phyloP scores from a whole-genome alignment of 1,140 invertebrate genomes.

The Listronotus bonariensis region DNA sequence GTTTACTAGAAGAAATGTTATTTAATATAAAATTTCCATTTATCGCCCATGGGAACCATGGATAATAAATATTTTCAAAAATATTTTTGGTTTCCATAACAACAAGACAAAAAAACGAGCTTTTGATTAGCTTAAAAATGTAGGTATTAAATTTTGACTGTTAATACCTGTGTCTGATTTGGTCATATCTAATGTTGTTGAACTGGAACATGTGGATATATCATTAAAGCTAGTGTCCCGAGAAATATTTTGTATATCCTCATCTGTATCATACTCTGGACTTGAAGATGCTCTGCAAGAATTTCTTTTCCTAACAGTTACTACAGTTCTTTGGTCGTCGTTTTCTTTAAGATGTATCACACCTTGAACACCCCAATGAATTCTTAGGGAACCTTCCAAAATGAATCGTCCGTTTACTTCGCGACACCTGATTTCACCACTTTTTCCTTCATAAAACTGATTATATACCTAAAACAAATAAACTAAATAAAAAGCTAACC shows the following conservation, averaged over 20 bases:
- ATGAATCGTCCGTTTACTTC: conserved; percentile 80
- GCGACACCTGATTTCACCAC: conserved; percentile 72
- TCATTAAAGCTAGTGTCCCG: conserved; percentile 53
- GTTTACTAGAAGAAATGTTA: no score
- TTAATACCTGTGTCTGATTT: conserved; percentile 29
- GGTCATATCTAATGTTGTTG: conserved; percentile 40
- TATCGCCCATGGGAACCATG: no score
- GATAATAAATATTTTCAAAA: no score
- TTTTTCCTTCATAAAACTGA: conserved; percentile 80
- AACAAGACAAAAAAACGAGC: no score
- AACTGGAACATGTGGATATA: conserved; percentile 46
- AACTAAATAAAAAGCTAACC: neutral
- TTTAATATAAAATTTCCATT: no score
- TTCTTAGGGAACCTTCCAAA: conserved; percentile 77
- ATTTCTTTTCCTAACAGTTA: conserved; percentile 71
- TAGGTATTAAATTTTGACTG: no score
- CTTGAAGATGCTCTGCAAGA: conserved; percentile 61
- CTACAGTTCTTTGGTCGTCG: conserved; percentile 78
- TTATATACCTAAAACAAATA: conserved; percentile 64
- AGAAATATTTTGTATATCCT: conserved; percentile 51
- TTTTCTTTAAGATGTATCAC: conserved; percentile 87
- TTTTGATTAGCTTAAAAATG: no score
- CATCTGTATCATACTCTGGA: conserved; percentile 52
- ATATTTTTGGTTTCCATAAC: no score
- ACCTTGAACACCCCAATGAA: conserved; percentile 84